A percentile compares a stretch with the other conserved stretches of the same genome.
Conservation (phyloP, 2,113 vertebrate species). For the Eudyptes chrysolophus region DNA sequence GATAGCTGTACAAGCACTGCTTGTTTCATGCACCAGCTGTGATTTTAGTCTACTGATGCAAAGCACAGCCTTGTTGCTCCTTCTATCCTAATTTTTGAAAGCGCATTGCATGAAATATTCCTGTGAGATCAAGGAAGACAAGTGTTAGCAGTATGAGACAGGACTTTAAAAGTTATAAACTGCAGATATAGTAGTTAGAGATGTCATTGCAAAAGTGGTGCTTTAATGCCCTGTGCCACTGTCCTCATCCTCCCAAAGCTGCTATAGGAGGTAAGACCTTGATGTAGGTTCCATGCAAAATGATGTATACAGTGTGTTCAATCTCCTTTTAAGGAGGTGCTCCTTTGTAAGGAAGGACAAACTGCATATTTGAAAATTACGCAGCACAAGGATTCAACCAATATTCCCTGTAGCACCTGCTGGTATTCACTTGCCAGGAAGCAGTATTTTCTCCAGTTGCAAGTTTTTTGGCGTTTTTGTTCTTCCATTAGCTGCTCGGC, state of each 20-base stretch:
- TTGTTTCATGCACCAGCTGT: not conserved
- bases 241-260: not conserved
- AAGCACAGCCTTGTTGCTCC: not conserved
- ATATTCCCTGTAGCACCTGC: not conserved
- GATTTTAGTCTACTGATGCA: not conserved
- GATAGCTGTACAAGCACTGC: not conserved
- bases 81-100: not conserved
- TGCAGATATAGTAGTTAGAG: not conserved
- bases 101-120: not conserved
- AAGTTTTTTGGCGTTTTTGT: not conserved
- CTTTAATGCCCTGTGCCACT: not conserved
- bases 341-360: not conserved
- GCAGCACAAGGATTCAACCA: not conserved
- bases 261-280: not conserved
- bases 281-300: not conserved
- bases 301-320: not conserved
- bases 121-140: not conserved
- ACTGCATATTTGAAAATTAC: not conserved
- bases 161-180: not conserved
- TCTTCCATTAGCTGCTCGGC: not conserved
- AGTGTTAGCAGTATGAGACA: not conserved
- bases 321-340: not conserved
- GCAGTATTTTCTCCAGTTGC: not conserved
- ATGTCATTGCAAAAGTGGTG: not conserved
- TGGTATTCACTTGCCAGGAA: not conserved